Base-by-base conservation (phyloP, 2,888 invertebrate genomes). In the Empis stercorea region DNA sequence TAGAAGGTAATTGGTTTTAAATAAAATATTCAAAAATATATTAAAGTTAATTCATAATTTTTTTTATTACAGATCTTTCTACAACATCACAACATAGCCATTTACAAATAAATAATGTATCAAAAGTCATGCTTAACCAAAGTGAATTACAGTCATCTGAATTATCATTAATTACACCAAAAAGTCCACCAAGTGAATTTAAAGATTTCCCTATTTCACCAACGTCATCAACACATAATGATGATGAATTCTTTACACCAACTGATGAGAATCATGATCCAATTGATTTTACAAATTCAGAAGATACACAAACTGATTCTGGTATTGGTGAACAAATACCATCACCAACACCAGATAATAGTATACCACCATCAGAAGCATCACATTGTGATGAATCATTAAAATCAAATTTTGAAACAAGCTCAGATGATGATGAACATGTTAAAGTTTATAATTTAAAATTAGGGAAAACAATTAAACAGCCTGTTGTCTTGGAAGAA, bases 361-460 rank as follows among this genome's bases (percentile, higher is more conserved):
- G 57, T 15, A 45, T 56, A 10, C 55, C 56, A 1, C 54, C 55
- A 2, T 52, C 55, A 1, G 54, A 55, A 20, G 50, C 50, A 7
- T 57, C 57, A 6, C 52, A 51, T 30, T 45, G 55, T 30, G 56
- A 61, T 36, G 56, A 55, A 3, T 10, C 44, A 11, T 48, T 46
- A 40, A 59, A 62, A 37, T 53, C 59, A 1, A 57, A 55, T 1
- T 52, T 60, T n/a, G 67, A 66, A 48, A 64, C 65, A 13, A 67
- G 67, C 40, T 68, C 68, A 9, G 68, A 68, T 48, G 68, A 68
- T 41, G 68, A 66, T 30, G 66, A 66, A 39, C 61, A 66, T 51
- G 52, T 62, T 43, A 66, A 67, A 49, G 65, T 68, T 11, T 68
- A 68, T 48, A 67, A 66, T 44, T 63, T 68, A 14, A 68, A 67